phyloP scores from a whole-genome alignment of 2,113 vertebrate genomes.

The Melospiza melodia region DNA sequence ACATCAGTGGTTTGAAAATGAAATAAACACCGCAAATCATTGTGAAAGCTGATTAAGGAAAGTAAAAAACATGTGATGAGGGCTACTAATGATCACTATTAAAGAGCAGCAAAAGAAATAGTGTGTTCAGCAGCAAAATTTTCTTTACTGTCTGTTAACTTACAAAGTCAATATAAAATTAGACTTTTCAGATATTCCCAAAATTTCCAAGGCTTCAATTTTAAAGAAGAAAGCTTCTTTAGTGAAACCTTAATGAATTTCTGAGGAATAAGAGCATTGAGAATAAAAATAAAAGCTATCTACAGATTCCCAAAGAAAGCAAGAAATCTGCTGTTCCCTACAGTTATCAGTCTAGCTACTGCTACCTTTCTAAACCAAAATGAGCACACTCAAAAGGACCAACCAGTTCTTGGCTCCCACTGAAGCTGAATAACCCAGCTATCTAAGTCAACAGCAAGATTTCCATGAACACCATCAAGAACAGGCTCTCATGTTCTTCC shows the following conservation, averaged over 20 bases:
- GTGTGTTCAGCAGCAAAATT: neutral
- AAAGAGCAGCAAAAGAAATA: neutral
- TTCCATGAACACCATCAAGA: neutral
- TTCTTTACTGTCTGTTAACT: neutral
- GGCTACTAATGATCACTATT: neutral
- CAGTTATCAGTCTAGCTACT: neutral
- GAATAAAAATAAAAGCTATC: neutral
- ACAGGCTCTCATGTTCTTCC: neutral
- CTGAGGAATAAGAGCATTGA: neutral
- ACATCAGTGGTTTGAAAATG: constrained; percentile 12
- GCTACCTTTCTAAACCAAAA: neutral
- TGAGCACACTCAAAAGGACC: neutral
- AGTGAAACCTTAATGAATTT: neutral
- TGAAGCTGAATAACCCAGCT: neutral
- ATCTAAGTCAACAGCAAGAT: neutral
- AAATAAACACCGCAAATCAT: constrained; percentile 32
- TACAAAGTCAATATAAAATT: neutral
- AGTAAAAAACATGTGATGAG: neutral
- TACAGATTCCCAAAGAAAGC: neutral
- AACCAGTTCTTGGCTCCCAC: neutral
- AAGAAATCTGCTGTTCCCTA: neutral
- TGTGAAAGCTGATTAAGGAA: constrained; percentile 28
- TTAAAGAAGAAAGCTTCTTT: neutral
- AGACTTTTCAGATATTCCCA: neutral
- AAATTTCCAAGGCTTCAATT: neutral